A percentile compares a stretch with the other conserved stretches of the same genome.
Evolutionary conservation across 2,797 vertebrate species (phyloP).

Genomic region (Rhinatrema bivittatum): DNA sequence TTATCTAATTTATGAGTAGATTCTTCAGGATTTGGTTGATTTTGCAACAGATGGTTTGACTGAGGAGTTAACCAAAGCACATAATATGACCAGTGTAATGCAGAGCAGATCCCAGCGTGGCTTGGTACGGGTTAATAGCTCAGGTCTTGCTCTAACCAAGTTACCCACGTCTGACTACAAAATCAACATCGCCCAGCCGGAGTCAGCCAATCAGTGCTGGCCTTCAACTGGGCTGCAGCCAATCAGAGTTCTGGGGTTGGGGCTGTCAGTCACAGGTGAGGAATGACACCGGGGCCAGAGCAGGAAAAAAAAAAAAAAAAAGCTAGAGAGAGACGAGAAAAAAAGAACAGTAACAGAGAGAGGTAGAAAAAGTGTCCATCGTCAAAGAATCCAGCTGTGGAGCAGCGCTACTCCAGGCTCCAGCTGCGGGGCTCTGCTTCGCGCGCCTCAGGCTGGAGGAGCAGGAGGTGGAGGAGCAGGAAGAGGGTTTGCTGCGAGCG

Average conservation of each 20-base stretch:
- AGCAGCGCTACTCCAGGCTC: background rate
- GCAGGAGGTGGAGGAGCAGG: background rate
- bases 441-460: too few species aligned
- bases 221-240: slow-evolving; percentile 31
- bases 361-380: slow-evolving; percentile 20
- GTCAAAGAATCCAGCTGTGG: slow-evolving; percentile 13
- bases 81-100: too few species aligned
- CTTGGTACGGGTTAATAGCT: slow-evolving; percentile 42
- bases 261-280: slow-evolving; percentile 74
- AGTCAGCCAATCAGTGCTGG: slow-evolving; percentile 37
- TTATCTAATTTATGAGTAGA: too few species aligned
- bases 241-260: slow-evolving; percentile 37
- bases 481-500: background rate
- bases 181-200: slow-evolving; percentile 9
- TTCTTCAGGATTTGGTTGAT: too few species aligned
- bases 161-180: slow-evolving; percentile 12
- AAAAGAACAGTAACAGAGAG: slow-evolving; percentile 38
- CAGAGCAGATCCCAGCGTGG: too few species aligned
- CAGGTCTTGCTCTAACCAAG: background rate
- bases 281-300: slow-evolving; percentile 54
- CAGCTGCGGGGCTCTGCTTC: background rate
- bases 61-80: too few species aligned
- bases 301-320: slow-evolving; percentile 69
- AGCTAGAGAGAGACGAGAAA: slow-evolving; percentile 44
- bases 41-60: too few species aligned